Evolutionary conservation across 2,113 vertebrate species (phyloP).

Genomic region (Pelusios castaneus): DNA sequence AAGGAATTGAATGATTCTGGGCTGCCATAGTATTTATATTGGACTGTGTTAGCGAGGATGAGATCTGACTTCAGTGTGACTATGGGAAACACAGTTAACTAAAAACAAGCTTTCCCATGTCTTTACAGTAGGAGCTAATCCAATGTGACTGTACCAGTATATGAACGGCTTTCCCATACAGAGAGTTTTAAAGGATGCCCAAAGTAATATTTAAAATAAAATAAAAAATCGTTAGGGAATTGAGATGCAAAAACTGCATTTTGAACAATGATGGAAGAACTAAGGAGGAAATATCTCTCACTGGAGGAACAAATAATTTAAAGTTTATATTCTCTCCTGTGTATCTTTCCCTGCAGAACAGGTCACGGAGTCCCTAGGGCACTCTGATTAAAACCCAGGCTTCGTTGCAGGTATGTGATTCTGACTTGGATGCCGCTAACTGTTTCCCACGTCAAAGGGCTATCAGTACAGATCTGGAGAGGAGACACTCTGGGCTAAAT

Average conservation of each 20-base stretch:
- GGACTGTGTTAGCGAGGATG: neutral
- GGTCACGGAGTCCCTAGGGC: neutral
- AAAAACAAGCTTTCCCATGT: constrained; percentile 29
- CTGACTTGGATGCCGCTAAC: fast-evolving
- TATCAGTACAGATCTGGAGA: neutral
- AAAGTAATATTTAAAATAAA: constrained; percentile 5
- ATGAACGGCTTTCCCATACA: constrained; percentile 38
- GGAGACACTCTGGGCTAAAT: neutral
- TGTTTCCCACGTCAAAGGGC: neutral
- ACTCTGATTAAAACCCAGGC: neutral
- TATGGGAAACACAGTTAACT: constrained; percentile 31
- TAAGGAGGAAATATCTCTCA: neutral
- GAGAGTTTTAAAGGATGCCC: neutral
- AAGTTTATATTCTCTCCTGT: neutral
- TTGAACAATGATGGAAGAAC: neutral
- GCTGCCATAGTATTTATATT: neutral
- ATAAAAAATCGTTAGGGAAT: constrained; percentile 12
- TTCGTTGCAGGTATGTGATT: neutral
- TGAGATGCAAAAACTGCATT: neutral
- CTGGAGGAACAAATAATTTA: neutral
- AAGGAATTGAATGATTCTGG: constrained; percentile 8
- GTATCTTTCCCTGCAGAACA: neutral
- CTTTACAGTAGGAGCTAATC: constrained; percentile 35
- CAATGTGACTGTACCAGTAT: neutral
- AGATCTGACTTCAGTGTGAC: neutral